These are phyloP conservation scores for Stegostoma tigrinum DNA, from an alignment of 2,113 vertebrate genomes.

Conservation along the genomic window DNA sequence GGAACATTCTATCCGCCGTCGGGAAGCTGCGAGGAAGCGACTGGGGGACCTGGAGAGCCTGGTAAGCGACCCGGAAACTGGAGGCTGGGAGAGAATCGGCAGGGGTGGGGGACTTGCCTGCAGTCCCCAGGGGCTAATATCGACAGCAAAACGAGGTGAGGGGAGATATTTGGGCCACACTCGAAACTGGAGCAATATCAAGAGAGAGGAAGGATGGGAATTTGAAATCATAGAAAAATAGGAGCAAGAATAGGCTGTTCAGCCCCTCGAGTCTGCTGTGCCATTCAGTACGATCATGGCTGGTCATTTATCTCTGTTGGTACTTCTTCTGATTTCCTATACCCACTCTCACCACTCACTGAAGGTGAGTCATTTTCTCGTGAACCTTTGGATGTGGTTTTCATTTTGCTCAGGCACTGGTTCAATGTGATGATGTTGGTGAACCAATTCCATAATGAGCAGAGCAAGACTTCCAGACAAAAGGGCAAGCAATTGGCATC, in stretches of 20 bases:
- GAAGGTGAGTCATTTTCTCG: too few species aligned
- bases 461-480: too few species aligned
- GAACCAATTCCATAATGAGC: too few species aligned
- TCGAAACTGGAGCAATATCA: background rate
- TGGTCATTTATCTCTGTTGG: too few species aligned
- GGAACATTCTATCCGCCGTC: constrained; percentile 58
- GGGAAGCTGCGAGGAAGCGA: constrained; percentile 55
- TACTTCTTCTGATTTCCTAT: too few species aligned
- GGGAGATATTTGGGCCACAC: background rate
- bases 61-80: constrained; percentile 46
- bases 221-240: too few species aligned
- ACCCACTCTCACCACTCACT: too few species aligned
- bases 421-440: too few species aligned
- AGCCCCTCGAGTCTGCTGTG: background rate
- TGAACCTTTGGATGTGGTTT: too few species aligned
- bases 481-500: too few species aligned
- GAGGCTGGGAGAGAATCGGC: background rate
- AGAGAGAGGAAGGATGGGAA: background rate
- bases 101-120: background rate
- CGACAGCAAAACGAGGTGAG: background rate
- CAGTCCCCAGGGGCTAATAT: background rate
- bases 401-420: too few species aligned
- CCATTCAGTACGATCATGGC: background rate
- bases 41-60: constrained; percentile 59
- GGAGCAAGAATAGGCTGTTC: too few species aligned